These are phyloP conservation scores for Amiota minor DNA, from an alignment of 2,888 invertebrate genomes.

Conservation along the genomic window DNA sequence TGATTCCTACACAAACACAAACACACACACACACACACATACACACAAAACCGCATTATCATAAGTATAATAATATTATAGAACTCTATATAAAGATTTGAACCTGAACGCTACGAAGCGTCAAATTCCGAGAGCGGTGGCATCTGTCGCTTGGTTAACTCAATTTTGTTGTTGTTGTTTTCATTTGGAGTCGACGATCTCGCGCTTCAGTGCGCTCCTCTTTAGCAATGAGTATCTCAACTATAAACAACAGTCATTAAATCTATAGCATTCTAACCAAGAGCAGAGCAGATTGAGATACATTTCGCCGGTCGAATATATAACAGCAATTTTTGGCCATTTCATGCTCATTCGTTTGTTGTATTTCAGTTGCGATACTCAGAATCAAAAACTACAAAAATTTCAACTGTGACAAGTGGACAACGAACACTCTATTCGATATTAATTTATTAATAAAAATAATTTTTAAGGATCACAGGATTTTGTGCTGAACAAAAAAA, in stretches of 20 bases:
- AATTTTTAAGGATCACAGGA: too few species aligned
- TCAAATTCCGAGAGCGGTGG: background rate
- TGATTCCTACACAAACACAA: slow-evolving; percentile 47
- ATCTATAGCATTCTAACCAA: background rate
- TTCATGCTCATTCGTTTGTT: slow-evolving; percentile 59
- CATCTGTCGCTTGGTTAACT: background rate
- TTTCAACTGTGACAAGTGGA: background rate
- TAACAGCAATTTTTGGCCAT: slow-evolving; percentile 44
- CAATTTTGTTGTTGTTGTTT: slow-evolving; percentile 20
- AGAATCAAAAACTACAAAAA: background rate
- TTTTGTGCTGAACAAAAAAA: too few species aligned
- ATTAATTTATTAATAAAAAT: too few species aligned
- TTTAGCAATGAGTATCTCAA: slow-evolving; percentile 28
- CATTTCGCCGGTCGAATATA: slow-evolving; percentile 56
- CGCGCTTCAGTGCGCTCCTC: slow-evolving; percentile 63
- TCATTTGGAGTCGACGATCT: slow-evolving; percentile 36
- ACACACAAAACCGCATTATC: background rate
- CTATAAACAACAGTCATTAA: too few species aligned
- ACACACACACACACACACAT: slow-evolving; percentile 14
- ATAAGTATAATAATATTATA: too few species aligned
- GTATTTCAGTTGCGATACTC: slow-evolving; percentile 28
- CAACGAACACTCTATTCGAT: too few species aligned
- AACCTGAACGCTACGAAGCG: slow-evolving; percentile 13
- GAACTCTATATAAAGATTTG: background rate
- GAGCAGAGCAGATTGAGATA: background rate